Evolutionary conservation across 2,888 invertebrate species (phyloP).

Genomic region (Lampropteryx suffumata): DNA sequence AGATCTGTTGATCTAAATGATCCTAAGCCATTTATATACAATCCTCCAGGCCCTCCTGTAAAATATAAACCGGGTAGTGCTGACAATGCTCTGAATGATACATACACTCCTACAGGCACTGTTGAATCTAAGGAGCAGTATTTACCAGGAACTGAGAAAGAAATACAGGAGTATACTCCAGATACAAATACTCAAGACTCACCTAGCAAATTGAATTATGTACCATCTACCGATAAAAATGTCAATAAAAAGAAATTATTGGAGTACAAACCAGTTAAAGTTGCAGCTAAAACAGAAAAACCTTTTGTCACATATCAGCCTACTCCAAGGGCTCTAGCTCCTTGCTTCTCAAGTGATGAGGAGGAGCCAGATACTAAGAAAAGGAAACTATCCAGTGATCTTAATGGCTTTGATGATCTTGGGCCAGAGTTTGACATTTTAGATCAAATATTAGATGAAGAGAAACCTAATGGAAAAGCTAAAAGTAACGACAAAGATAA

Average conservation of each 20-base stretch:
- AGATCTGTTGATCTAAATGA: conserved; percentile 65
- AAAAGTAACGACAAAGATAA: conserved; percentile 20
- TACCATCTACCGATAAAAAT: conserved; percentile 73
- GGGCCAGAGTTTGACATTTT: conserved; percentile 79
- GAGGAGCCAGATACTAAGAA: conserved; percentile 71
- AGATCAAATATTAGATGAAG: conserved; percentile 78
- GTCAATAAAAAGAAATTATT: conserved; percentile 65
- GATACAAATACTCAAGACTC: conserved; percentile 49
- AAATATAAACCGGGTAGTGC: conserved; percentile 69
- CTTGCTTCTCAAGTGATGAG: conserved; percentile 79
- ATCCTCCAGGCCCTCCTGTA: conserved; percentile 55
- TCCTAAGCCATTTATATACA: conserved; percentile 68
- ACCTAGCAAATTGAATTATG: conserved; percentile 61
- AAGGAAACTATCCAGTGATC: conserved; percentile 61
- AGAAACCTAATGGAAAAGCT: conserved; percentile 46
- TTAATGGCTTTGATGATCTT: conserved; percentile 73
- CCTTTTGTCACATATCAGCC: conserved; percentile 70
- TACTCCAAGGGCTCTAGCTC: conserved; percentile 69
- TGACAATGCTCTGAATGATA: conserved; percentile 61
- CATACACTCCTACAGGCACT: conserved; percentile 68
- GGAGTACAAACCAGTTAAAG: conserved; percentile 72
- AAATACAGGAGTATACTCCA: conserved; percentile 66
- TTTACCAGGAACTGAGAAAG: conserved; percentile 65
- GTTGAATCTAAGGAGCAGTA: conserved; percentile 66
- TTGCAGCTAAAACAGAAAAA: conserved; percentile 52